These are phyloP conservation scores for Pseudochromis fuscus DNA, from an alignment of 2,797 vertebrate species.

Conservation along the genomic window DNA sequence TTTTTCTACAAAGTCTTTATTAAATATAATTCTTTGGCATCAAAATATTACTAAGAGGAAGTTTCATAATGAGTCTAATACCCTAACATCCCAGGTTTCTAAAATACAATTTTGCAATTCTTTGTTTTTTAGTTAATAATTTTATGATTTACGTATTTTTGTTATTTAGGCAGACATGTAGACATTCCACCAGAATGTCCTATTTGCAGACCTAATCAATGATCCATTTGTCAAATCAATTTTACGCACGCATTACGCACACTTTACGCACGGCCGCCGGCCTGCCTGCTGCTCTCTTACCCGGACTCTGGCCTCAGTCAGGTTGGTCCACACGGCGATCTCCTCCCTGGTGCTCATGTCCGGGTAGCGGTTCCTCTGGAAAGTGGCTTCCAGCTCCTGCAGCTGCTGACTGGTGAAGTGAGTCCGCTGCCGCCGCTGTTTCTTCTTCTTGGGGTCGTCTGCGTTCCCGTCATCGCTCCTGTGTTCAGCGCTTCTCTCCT, in stretches of 20 bases:
- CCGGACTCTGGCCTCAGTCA: slow-evolving; percentile 96
- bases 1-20: not conserved
- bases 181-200: not conserved
- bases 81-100: too few relatives aligned
- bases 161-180: too few relatives aligned
- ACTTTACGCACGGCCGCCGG: slow-evolving; percentile 40
- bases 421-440: slow-evolving; percentile 96
- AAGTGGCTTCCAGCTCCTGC: slow-evolving; percentile 98
- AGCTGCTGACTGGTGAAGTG: slow-evolving; percentile 99
- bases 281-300: slow-evolving; percentile 81
- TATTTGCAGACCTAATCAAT: not conserved
- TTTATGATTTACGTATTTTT: too few relatives aligned
- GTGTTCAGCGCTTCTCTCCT: slow-evolving; percentile 90
- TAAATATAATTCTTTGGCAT: not conserved
- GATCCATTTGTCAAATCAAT: not conserved
- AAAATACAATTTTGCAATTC: too few relatives aligned
- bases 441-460: slow-evolving; percentile 97
- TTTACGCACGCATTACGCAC: slow-evolving; percentile 38
- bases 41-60: too few relatives aligned
- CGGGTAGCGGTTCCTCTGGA: slow-evolving; percentile 98
- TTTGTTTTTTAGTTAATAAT: too few relatives aligned
- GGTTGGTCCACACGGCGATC: slow-evolving; percentile 99
- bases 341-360: slow-evolving; percentile 99
- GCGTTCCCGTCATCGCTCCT: slow-evolving; percentile 90
- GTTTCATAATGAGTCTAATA: too few relatives aligned